Base-by-base conservation (phyloP, 1,140 invertebrate genomes). In the Helicoverpa armigera region DNA sequence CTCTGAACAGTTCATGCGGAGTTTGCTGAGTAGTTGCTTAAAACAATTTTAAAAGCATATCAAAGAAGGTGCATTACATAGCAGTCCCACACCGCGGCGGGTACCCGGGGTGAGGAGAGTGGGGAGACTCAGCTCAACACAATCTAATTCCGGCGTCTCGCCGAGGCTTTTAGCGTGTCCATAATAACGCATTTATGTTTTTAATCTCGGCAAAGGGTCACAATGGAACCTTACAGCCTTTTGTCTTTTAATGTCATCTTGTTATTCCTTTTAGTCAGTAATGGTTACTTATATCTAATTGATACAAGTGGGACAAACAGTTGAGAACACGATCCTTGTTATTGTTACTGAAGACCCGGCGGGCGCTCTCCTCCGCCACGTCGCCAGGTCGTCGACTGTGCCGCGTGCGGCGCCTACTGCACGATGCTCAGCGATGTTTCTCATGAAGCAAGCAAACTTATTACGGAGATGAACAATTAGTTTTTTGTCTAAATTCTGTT, bases 141-240 rank as follows among this genome's bases (percentile, higher is more conserved):
- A 75, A 75, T 75, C 72, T 75, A 75, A 75, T 75, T 75, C 72
- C 72, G 56, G 35, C 72, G 72, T 75, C 72, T 75, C 72, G 72
- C 54, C 72, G 54, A 75, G 72, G 72, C 72, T 75, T 75, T 75
- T 75, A 75, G 72, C 43, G 29, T 75, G 56, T 75, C 72, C 72
- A 75, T 75, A 75, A 75, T 75, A 75, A 75, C 56, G 72, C 72
- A 75, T 75, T 75, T 75, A 75, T 75, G 72, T 75, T 75, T 75
- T 75, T 75, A 75, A 75, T 75, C 72, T 75, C 56, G 61, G 72
- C 56, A 61, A 75, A 61, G 72, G 72, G 72, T 75, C 54, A 75
- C 65, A 74, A 74, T 74, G 72, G 35, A 60, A 74, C 35, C 35
- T 43, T 48, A 75, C 56, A 60, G 35, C 56, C 56, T 75, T 60